A percentile compares a stretch with the other conserved stretches of the same genome.
Evolutionary conservation across 1,140 invertebrate species (phyloP).

Genomic region (Drosophila malerkotliana): DNA sequence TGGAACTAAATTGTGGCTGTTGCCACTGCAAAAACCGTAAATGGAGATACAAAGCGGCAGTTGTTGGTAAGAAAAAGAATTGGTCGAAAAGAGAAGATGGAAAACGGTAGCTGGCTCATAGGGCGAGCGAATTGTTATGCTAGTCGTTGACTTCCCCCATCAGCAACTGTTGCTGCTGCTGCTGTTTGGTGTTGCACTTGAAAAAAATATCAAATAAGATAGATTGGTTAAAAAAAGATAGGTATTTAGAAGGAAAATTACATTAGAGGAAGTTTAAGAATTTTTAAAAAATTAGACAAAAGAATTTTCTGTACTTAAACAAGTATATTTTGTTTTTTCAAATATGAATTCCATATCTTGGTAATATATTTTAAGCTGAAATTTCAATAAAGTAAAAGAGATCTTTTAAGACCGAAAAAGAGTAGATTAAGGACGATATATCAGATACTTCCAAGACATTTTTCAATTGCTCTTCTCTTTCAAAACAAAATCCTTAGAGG

Average conservation of each 20-base stretch:
- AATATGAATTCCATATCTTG: too few relatives aligned
- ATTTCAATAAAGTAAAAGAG: too few relatives aligned
- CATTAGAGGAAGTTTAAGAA: not conserved
- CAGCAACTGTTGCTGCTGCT: slow-evolving; percentile 38
- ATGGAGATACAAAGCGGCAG: slow-evolving; percentile 26
- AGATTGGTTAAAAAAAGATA: not conserved
- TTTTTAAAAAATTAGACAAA: not conserved
- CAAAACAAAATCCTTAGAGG: too few relatives aligned
- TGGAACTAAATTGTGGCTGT: slow-evolving; percentile 74
- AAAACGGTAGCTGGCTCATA: slow-evolving; percentile 78
- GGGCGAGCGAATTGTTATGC: slow-evolving; percentile 81
- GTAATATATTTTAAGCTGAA: too few relatives aligned
- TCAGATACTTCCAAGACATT: too few relatives aligned
- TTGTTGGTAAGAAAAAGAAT: slow-evolving; percentile 4
- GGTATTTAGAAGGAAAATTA: not conserved
- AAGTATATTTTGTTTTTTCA: too few relatives aligned
- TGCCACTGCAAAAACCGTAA: slow-evolving; percentile 53
- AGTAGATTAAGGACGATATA: too few relatives aligned
- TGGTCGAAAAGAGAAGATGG: slow-evolving; percentile 51
- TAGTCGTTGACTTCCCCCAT: slow-evolving; percentile 68
- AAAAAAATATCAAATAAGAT: not conserved
- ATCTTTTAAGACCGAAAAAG: too few relatives aligned
- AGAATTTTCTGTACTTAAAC: too few relatives aligned
- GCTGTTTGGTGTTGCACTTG: slow-evolving; percentile 17
- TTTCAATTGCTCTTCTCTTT: too few relatives aligned